A percentile compares a stretch with the other conserved stretches of the same genome.
Conservation (phyloP, 2,888 invertebrate species). For the Diadegma fenestrale region DNA sequence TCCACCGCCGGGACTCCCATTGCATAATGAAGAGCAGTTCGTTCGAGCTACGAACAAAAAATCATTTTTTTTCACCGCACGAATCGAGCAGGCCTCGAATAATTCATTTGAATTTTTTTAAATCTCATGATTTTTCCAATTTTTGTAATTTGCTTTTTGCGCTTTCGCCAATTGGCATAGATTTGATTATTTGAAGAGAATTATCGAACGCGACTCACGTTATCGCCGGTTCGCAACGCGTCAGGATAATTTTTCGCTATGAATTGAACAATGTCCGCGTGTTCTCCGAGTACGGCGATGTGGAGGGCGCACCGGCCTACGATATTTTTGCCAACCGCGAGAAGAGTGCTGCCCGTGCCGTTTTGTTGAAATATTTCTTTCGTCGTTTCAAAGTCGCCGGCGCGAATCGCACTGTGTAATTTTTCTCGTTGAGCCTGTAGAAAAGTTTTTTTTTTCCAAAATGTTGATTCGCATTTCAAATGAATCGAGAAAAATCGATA, state of each 20-base stretch:
- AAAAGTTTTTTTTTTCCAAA: constrained; percentile 7
- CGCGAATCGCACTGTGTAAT: constrained; percentile 90
- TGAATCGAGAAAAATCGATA: background rate
- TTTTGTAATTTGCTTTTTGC: background rate
- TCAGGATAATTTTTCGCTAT: constrained; percentile 91
- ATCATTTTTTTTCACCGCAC: background rate
- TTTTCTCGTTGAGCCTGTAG: constrained; percentile 91
- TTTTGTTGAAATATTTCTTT: constrained; percentile 86
- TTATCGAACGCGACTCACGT: constrained; percentile 87
- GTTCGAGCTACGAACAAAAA: constrained; percentile 89
- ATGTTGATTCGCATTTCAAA: background rate
- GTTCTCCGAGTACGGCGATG: constrained; percentile 93
- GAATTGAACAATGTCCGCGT: constrained; percentile 92
- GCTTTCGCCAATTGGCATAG: background rate
- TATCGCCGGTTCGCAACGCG: constrained; percentile 92
- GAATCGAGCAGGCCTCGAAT: no score
- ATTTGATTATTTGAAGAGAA: background rate
- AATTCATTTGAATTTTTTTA: background rate
- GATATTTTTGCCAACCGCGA: constrained; percentile 89
- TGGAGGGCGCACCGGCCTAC: constrained; percentile 93
- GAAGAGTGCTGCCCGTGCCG: constrained; percentile 86
- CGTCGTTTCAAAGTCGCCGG: constrained; percentile 88
- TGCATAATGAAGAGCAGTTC: constrained; percentile 95
- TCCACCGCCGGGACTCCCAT: constrained; percentile 96
- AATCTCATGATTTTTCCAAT: background rate